phyloP scores from a whole-genome alignment of 2,113 vertebrate genomes.

The Siphamia tubifer region DNA sequence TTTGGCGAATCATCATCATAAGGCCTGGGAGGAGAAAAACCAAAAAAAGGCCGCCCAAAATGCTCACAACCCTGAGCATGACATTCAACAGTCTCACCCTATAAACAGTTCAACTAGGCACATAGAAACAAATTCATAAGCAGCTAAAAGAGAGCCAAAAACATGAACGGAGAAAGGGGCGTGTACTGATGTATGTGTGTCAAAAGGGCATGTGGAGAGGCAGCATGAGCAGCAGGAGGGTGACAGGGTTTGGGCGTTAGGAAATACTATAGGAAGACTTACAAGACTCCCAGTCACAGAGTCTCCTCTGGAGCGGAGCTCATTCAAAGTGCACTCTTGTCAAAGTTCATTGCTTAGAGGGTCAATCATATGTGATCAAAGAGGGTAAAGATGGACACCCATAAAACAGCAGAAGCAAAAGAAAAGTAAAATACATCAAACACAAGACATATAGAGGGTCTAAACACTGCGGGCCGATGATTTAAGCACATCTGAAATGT shows the following conservation, averaged over 20 bases:
- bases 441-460: conserved; percentile 36
- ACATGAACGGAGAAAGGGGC: background rate
- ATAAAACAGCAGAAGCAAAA: conserved; percentile 34
- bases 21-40: conserved; percentile 51
- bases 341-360: conserved; percentile 32
- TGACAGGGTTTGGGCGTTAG: background rate
- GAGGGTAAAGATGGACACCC: background rate
- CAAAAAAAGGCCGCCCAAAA: conserved; percentile 41
- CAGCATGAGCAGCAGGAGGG: background rate
- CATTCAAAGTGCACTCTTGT: conserved; percentile 62
- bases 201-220: background rate
- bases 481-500: background rate
- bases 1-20: conserved; percentile 50
- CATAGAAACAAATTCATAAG: conserved; percentile 32
- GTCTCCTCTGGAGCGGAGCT: conserved; percentile 30
- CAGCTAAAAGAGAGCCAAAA: conserved; percentile 8
- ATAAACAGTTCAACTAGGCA: conserved; percentile 53
- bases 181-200: background rate
- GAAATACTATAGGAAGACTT: conserved; percentile 42
- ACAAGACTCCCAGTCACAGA: conserved; percentile 1
- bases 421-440: background rate
- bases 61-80: conserved; percentile 57
- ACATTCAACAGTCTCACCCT: conserved; percentile 66
- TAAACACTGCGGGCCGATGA: conserved; percentile 23
- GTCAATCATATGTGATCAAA: background rate